Conservation (phyloP, 1,140 invertebrate species). For the Plutomurus gul region DNA sequence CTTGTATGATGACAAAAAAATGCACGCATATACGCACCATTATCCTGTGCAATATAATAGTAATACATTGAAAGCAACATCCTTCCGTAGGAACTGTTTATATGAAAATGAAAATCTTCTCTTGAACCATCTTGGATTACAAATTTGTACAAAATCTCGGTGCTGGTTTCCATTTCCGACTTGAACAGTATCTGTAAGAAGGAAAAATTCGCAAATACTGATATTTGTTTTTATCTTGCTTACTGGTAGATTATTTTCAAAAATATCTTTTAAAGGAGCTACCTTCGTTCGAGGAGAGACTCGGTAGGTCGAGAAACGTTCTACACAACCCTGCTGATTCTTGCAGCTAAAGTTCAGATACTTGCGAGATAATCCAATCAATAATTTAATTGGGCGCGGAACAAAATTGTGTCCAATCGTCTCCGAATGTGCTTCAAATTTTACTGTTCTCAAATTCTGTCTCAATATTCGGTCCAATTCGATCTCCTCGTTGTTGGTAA, state of each 20-base stretch:
- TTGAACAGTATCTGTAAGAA: not conserved
- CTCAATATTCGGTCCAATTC: not conserved
- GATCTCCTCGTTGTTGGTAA: not conserved
- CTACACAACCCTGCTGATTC: not conserved
- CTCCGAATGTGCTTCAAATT: not conserved
- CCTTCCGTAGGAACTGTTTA: not conserved
- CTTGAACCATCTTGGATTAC: not conserved
- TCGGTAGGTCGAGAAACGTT: not conserved
- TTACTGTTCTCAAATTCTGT: not conserved
- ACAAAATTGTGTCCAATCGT: not conserved
- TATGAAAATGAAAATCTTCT: not conserved
- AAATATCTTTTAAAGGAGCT: not conserved
- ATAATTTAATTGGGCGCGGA: not conserved
- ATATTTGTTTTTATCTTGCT: no score
- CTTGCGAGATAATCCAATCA: not conserved
- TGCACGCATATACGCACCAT: no score
- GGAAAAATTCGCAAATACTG: no score
- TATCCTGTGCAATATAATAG: not conserved
- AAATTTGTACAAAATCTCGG: not conserved
- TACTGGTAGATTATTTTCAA: not conserved
- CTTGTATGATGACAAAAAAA: no score
- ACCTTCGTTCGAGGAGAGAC: not conserved
- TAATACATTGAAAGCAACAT: not conserved
- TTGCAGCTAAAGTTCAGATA: not conserved
- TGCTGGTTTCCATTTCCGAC: not conserved